Evolutionary conservation across 1,140 invertebrate genomes (phyloP).

Genomic region (Drosophila bipectinata): DNA sequence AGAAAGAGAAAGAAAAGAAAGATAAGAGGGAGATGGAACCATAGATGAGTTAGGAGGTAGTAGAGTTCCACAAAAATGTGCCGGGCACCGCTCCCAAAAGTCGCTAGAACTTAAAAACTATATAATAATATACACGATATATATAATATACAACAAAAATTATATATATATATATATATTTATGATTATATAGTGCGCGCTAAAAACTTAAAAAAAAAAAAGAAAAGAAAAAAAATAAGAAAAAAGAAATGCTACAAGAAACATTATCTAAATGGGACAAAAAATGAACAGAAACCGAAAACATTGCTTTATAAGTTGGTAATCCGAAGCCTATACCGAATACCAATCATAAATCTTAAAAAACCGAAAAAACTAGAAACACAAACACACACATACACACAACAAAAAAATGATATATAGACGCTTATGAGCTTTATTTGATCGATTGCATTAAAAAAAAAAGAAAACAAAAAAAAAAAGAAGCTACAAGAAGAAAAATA

Average conservation of each 20-base stretch:
- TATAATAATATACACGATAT: slow-evolving; percentile 45
- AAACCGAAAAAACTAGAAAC: slow-evolving; percentile 22
- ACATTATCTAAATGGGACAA: neutral
- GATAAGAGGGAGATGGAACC: slow-evolving; percentile 12
- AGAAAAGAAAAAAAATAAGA: slow-evolving; percentile 20
- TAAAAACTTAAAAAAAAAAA: slow-evolving; percentile 13
- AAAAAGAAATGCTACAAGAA: slow-evolving; percentile 48
- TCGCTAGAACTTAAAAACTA: slow-evolving; percentile 62
- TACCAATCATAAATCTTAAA: slow-evolving; percentile 55
- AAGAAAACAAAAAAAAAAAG: too few species aligned
- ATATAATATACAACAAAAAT: slow-evolving; percentile 42
- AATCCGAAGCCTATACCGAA: slow-evolving; percentile 44
- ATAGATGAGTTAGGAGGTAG: neutral
- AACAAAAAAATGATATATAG: slow-evolving; percentile 67
- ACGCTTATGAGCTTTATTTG: slow-evolving; percentile 83
- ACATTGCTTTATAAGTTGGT: slow-evolving; percentile 57
- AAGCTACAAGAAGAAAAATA: slow-evolving; percentile 1
- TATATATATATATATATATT: slow-evolving; percentile 35
- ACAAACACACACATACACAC: slow-evolving; percentile 24
- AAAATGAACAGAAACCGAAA: slow-evolving; percentile 17
- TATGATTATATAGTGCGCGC: slow-evolving; percentile 48
- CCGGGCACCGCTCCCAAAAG: slow-evolving; percentile 60
- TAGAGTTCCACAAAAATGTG: slow-evolving; percentile 46
- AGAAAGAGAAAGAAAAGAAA: neutral
- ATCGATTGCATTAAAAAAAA: slow-evolving; percentile 62